Evolutionary conservation across 1,140 invertebrate species (phyloP), one percentile per base, ranked within the genome.

Genomic region (Lysiphlebus fabarum): DNA sequence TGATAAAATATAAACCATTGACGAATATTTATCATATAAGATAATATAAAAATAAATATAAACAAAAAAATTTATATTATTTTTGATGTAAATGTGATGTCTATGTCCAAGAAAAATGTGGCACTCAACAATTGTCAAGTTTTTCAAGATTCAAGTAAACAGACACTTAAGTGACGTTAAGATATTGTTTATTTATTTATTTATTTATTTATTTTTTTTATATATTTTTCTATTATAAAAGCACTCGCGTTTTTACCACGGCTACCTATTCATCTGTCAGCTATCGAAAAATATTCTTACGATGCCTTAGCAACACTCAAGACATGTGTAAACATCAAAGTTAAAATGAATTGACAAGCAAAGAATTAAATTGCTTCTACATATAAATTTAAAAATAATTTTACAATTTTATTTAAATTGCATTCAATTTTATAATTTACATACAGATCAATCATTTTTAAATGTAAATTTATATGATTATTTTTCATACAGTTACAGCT

Each of bases 221-320:
- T 9, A 40, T 48, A 5, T 33, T 45, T 41, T 17, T 42, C 53
- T 45, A n/a, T 51, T 44, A 47, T 26, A 45, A 40, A 40, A 40
- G 49, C 37, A 54, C 34, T 61, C 36, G 10, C 26, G 49, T 43
- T 33, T 45, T 41, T 61, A 42, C 17, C 17, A 26, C 17, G 17
- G 17, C 17, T 26, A 26, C 55, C 53, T 53, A 17, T 12, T 36
- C 49, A 38, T 62, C 51, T 49, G 53, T 53, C 56, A 49, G 53
- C 55, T 54, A 58, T 68, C 55, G 58, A 63, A 61, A 63, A 65
- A 65, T 65, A 65, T 65, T 63, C 64, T 63, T 53, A 56, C 59
- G 56, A 62, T 57, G 56, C 61, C 61, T 62, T 40, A 44, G 48
- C 48, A 34, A 34, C 53, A 33, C 49, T 11, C 53, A 33, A 57